These are phyloP conservation scores for Cichlasoma orientale DNA, from an alignment of 2,797 vertebrate species.

Conservation along the genomic window DNA sequence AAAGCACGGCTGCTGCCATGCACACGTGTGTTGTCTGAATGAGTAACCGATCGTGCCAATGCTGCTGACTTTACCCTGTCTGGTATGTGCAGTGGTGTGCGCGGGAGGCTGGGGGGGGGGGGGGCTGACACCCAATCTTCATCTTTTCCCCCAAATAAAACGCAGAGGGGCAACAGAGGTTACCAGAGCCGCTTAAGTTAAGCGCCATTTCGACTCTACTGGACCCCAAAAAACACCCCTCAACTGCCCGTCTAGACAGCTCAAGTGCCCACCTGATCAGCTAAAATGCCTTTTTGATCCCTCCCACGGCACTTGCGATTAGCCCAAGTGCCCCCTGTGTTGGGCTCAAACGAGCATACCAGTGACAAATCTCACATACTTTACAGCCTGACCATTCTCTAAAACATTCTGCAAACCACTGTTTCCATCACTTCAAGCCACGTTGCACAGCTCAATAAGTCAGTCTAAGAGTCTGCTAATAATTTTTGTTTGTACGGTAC, in stretches of 20 bases:
- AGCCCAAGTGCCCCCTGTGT: neutral
- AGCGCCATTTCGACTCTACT: neutral
- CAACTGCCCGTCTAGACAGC: neutral
- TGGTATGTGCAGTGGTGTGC: constrained; percentile 12
- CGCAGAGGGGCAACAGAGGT: too few relatives aligned
- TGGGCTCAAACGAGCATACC: neutral
- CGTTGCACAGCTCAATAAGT: neutral
- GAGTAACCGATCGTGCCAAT: too few relatives aligned
- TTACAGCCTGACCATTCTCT: neutral
- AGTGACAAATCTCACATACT: neutral
- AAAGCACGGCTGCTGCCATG: constrained; percentile 14
- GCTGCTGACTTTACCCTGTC: neutral
- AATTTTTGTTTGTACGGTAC: neutral
- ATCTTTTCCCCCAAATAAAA: neutral
- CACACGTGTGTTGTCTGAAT: constrained; percentile 1
- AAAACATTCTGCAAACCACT: neutral
- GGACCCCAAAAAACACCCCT: neutral
- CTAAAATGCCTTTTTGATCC: neutral
- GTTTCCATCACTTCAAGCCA: neutral
- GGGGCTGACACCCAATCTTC: neutral
- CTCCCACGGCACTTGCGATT: neutral
- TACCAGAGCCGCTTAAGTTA: neutral
- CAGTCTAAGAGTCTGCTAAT: too few relatives aligned
- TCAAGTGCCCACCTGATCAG: neutral
- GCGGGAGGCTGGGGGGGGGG: neutral